Evolutionary conservation across 2,888 invertebrate species (phyloP).

Genomic region (Melolontha melolontha): DNA sequence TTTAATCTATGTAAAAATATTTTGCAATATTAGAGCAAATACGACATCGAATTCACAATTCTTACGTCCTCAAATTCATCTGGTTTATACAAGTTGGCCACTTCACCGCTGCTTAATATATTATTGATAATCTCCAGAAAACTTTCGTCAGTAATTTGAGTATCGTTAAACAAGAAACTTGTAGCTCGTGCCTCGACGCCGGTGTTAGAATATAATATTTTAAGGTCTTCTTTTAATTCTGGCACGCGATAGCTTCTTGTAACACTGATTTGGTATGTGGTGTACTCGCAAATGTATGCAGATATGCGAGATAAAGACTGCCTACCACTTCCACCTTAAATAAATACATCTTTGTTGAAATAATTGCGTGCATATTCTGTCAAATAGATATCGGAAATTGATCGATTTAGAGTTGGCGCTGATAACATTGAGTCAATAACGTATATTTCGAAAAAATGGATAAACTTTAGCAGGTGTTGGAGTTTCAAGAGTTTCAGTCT

Average conservation of each 20-base stretch:
- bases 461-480: too few species aligned
- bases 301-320: slow-evolving; percentile 83
- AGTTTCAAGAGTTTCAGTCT: too few species aligned
- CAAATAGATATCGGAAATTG: too few species aligned
- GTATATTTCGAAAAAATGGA: too few species aligned
- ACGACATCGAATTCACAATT: slow-evolving; percentile 42
- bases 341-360: slow-evolving; percentile 1
- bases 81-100: slow-evolving; percentile 86
- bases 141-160: slow-evolving; percentile 84
- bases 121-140: slow-evolving; percentile 92
- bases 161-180: slow-evolving; percentile 88
- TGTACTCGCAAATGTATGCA: slow-evolving; percentile 83
- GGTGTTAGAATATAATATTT: slow-evolving; percentile 76
- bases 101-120: slow-evolving; percentile 88
- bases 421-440: too few species aligned
- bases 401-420: too few species aligned
- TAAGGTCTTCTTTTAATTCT: slow-evolving; percentile 88
- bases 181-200: slow-evolving; percentile 83
- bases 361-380: too few species aligned
- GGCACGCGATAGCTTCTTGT: slow-evolving; percentile 80
- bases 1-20: slow-evolving; percentile 67
- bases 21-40: slow-evolving; percentile 10
- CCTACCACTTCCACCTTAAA: slow-evolving; percentile 83
- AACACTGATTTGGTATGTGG: slow-evolving; percentile 82
- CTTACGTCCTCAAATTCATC: slow-evolving; percentile 91